Base-by-base conservation (phyloP, 2,113 vertebrate genomes). In the Trichechus manatus region DNA sequence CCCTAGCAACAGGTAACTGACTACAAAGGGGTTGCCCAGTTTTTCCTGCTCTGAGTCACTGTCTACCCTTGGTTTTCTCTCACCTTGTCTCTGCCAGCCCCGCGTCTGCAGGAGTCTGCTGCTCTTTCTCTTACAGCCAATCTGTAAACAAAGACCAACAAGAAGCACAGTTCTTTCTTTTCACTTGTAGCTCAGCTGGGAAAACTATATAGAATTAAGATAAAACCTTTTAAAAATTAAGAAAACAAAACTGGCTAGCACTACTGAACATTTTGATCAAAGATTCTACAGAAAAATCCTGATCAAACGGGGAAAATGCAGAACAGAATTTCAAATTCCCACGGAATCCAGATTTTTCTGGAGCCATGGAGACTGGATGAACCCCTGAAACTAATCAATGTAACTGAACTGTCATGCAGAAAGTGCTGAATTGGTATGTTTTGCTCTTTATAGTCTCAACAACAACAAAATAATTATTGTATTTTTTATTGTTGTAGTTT, bases 111-210 rank as follows among this genome's bases (percentile, higher is more conserved):
- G 83, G 20, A 20, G 10, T 3, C 7, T 9, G 9, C 53, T 25
- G 91, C 39, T 44, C 20, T 75, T 77, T 87, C 68, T 66, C 70
- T 20, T 1, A 36, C 19, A 3, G 61, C 61, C 68, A 27, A 92
- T 47, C 95, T 96, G 92, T 1, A 10, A 87, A 95, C 50, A 88
- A 86, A 93, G 61, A 59, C 61, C 36, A 66, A 53, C 13, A 33
- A 20, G 61, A 42, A 77, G 56, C 29, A 64, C 33, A 74, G 3
- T 36, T 36, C 53, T 82, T 42, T n/a, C 63, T 36, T 39, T n/a
- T 9, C 25, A n/a, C 87, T 22, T 39, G 5, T 4, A n/a, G 81
- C 53, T 88, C n/a, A 42, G 56, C 66, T 63, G 63, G 86, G 75
- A 80, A 63, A 66, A 44, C 5, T 10, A 47, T 27, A 44, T 22